phyloP scores from a whole-genome alignment of 1,140 invertebrate genomes.

The Diachasma alloeum region DNA sequence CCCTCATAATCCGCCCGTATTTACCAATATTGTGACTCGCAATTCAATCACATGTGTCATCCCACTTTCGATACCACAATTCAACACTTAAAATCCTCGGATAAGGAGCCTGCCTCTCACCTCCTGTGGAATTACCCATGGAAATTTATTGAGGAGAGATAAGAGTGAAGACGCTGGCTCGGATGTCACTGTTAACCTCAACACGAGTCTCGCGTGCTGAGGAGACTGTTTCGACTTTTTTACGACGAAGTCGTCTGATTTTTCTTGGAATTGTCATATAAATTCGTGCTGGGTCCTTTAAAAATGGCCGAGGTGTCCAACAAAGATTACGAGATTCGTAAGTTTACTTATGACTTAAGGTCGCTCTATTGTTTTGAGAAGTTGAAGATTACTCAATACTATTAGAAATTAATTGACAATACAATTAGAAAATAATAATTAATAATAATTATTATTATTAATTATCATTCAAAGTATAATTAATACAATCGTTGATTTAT shows the following conservation, averaged over 20 bases:
- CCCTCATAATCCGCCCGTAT: background rate
- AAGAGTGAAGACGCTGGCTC: background rate
- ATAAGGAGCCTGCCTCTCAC: too few species aligned
- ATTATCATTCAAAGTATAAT: too few species aligned
- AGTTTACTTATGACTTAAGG: conserved; percentile 23
- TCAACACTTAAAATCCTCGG: too few species aligned
- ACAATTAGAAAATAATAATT: too few species aligned
- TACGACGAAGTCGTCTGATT: background rate
- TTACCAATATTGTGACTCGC: background rate
- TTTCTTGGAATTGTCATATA: conserved; percentile 21
- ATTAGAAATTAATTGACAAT: background rate
- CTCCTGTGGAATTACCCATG: background rate
- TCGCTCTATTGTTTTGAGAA: background rate
- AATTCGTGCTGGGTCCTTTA: conserved; percentile 13
- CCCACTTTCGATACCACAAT: too few species aligned
- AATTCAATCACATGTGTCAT: background rate
- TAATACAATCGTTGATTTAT: too few species aligned
- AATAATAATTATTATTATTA: too few species aligned
- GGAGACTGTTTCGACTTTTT: background rate
- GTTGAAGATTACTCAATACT: background rate
- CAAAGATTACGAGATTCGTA: conserved; percentile 46
- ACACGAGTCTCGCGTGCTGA: background rate
- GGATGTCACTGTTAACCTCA: background rate
- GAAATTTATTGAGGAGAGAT: background rate
- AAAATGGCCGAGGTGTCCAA: conserved; percentile 40